Evolutionary conservation across 1,140 invertebrate genomes (phyloP).

Genomic region (Apis dorsata): DNA sequence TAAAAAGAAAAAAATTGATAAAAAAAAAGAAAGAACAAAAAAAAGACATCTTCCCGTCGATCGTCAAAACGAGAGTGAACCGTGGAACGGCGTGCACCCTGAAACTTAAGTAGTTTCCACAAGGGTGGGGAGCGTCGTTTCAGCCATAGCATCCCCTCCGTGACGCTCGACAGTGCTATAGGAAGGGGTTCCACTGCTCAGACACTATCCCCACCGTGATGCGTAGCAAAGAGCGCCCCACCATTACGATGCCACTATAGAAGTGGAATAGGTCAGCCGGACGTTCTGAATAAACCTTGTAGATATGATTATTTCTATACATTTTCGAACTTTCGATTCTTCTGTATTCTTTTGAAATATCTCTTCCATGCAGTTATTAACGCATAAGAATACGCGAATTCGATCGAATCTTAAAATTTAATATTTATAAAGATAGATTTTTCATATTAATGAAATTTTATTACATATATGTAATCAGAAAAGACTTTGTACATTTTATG

Average conservation of each 20-base stretch:
- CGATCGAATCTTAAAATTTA: neutral
- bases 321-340: constrained; percentile 27
- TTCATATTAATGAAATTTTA: too few relatives aligned
- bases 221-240: constrained; percentile 5
- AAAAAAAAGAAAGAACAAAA: neutral
- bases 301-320: constrained; percentile 33
- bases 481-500: too few relatives aligned
- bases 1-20: neutral
- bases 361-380: neutral
- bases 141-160: neutral
- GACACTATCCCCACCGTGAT: constrained; percentile 19
- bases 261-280: constrained; percentile 47
- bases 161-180: constrained; percentile 3
- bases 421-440: too few relatives aligned
- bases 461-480: too few relatives aligned
- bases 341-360: neutral
- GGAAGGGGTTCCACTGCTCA: constrained; percentile 16
- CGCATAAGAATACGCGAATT: neutral
- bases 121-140: neutral
- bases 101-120: constrained; percentile 21
- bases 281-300: constrained; percentile 34
- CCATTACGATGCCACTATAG: neutral
- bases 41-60: neutral
- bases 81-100: neutral
- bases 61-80: constrained; percentile 12